Conservation (phyloP, 2,113 vertebrate species). For the Antigone vipio region DNA sequence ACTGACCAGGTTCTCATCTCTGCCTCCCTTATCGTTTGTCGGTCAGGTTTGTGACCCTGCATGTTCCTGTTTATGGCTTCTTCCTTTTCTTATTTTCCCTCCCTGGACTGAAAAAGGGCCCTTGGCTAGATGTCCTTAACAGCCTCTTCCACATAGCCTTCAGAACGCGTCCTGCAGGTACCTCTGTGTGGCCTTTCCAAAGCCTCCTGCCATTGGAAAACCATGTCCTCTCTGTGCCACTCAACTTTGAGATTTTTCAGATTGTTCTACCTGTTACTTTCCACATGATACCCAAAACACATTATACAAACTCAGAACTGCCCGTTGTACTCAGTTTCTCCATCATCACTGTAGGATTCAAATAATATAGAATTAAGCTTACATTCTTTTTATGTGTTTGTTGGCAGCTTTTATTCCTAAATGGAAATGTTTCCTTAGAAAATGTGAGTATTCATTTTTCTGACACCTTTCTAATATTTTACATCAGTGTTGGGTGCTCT, state of each 20-base stretch:
- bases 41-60: background rate
- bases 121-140: background rate
- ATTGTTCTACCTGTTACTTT: background rate
- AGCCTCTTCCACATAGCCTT: background rate
- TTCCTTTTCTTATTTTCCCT: background rate
- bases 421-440: background rate
- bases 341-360: background rate
- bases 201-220: background rate
- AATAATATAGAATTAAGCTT: background rate
- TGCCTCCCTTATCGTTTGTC: background rate
- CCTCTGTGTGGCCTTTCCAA: background rate
- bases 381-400: background rate
- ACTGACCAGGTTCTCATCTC: background rate
- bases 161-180: background rate
- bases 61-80: background rate
- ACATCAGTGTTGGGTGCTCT: background rate
- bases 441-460: background rate
- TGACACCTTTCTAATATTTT: background rate
- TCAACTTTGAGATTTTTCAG: background rate
- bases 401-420: background rate
- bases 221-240: background rate
- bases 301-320: background rate
- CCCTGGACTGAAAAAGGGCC: background rate
- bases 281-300: background rate
- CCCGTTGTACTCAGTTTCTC: background rate